Conservation (phyloP, 2,888 invertebrate genomes). For the Chydorus sphaericus region DNA sequence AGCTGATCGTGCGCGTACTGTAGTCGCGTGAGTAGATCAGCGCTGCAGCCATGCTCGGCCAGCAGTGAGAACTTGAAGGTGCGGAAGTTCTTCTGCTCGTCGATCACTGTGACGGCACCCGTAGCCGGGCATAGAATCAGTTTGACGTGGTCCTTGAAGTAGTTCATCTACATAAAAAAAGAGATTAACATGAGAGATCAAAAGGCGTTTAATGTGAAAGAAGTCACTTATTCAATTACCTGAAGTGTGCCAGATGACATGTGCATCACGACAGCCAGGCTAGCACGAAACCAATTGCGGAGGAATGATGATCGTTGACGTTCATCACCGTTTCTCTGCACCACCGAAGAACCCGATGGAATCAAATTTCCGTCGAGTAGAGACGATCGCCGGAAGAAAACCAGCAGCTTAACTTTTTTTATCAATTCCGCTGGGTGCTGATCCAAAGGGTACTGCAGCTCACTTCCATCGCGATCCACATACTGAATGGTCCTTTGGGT, state of each 20-base stretch:
- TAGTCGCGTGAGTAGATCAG: constrained; percentile 62
- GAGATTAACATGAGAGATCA: background rate
- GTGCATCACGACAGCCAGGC: constrained; percentile 90
- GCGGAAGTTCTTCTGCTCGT: constrained; percentile 75
- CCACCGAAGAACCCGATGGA: constrained; percentile 75
- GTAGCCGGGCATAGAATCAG: constrained; percentile 95
- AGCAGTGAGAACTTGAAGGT: constrained; percentile 80
- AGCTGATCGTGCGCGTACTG: constrained; percentile 72
- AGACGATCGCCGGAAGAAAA: constrained; percentile 90
- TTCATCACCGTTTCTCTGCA: constrained; percentile 68
- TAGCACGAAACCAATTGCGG: constrained; percentile 92
- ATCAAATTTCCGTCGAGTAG: constrained; percentile 96
- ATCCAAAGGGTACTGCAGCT: constrained; percentile 74
- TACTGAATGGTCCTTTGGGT: constrained; percentile 78
- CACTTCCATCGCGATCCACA: constrained; percentile 77
- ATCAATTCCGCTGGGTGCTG: constrained; percentile 64
- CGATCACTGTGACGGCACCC: constrained; percentile 93
- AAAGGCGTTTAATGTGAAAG: background rate
- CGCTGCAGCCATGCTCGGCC: constrained; percentile 67
- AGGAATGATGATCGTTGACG: constrained; percentile 87
- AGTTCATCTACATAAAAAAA: constrained; percentile 81
- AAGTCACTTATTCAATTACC: constrained; percentile 46
- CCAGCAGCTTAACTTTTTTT: constrained; percentile 90
- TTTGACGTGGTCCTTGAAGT: constrained; percentile 89
- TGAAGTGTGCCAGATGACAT: constrained; percentile 93